Conservation (phyloP, 1,140 invertebrate species). For the Hermatobates lingyangjiaoensis region DNA sequence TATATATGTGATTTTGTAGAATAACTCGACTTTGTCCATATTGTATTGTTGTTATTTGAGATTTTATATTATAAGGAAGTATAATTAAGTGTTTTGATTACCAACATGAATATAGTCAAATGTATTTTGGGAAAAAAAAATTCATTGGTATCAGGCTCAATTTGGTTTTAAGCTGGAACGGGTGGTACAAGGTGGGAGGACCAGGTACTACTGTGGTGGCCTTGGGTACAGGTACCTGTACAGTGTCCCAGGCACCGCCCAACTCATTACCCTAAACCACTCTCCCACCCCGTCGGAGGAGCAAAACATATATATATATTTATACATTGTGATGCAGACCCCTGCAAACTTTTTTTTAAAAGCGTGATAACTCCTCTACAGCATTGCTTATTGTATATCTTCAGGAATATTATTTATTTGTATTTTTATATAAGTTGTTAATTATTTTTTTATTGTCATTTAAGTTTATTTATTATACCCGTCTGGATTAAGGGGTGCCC, state of each 20-base stretch:
- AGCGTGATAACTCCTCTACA: not conserved
- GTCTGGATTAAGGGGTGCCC: no score
- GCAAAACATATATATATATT: not conserved
- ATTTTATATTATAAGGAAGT: conserved; percentile 12
- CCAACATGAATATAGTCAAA: conserved; percentile 13
- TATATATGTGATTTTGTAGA: conserved; percentile 7
- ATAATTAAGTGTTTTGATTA: conserved; percentile 15
- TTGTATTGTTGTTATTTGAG: conserved; percentile 15
- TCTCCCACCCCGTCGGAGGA: not conserved
- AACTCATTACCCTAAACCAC: not conserved
- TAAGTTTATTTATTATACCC: no score
- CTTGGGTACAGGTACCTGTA: not conserved
- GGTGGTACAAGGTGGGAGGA: no score
- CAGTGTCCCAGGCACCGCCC: not conserved
- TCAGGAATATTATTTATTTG: conserved; percentile 1
- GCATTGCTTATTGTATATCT: not conserved
- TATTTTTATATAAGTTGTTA: conserved; percentile 2
- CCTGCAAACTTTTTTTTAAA: not conserved
- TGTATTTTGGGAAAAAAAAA: conserved; percentile 1
- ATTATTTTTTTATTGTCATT: not conserved
- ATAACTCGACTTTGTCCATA: conserved; percentile 7
- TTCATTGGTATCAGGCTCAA: conserved; percentile 7
- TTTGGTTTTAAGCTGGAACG: conserved; percentile 1
- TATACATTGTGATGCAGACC: not conserved
- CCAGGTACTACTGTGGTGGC: no score